phyloP scores from a whole-genome alignment of 2,888 invertebrate species.

The Rotaria socialis region DNA sequence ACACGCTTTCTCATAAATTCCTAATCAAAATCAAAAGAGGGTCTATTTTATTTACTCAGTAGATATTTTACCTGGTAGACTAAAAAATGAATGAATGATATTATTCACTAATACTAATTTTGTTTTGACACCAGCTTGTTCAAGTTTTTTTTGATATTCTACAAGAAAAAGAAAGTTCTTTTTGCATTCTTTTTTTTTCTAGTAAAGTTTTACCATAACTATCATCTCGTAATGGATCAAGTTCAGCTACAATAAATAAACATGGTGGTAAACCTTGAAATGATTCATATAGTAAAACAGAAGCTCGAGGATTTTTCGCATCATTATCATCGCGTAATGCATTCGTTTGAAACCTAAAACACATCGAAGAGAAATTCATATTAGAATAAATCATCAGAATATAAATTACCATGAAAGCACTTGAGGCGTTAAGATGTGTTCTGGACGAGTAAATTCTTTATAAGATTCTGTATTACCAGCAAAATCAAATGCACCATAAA shows the following conservation, averaged over 20 bases:
- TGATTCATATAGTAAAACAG: conserved; percentile 49
- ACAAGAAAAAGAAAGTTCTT: not conserved
- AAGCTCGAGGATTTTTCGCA: conserved; percentile 49
- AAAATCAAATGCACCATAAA: conserved; percentile 41
- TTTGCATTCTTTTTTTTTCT: not conserved
- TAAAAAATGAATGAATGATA: conserved; percentile 48
- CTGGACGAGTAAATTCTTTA: conserved; percentile 41
- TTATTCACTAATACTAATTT: conserved; percentile 47
- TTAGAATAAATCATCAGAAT: not conserved
- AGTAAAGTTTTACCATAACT: conserved; percentile 51
- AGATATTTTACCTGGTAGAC: conserved; percentile 30
- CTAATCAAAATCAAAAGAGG: not conserved
- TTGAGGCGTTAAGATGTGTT: conserved; percentile 37
- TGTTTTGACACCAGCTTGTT: conserved; percentile 46
- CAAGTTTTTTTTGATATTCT: conserved; percentile 48
- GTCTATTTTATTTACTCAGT: not conserved
- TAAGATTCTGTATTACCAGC: not conserved
- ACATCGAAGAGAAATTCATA: too few species aligned
- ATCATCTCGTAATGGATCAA: conserved; percentile 54
- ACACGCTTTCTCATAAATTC: not conserved
- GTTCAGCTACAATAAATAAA: conserved; percentile 53
- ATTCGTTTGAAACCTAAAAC: not conserved
- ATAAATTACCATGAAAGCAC: conserved; percentile 27
- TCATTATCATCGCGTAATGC: conserved; percentile 30
- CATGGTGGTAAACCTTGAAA: conserved; percentile 53